A percentile compares a stretch with the other conserved stretches of the same genome.
phyloP scores from a whole-genome alignment of 2,888 invertebrate species.

The Caenorhabditis macrosperma region DNA sequence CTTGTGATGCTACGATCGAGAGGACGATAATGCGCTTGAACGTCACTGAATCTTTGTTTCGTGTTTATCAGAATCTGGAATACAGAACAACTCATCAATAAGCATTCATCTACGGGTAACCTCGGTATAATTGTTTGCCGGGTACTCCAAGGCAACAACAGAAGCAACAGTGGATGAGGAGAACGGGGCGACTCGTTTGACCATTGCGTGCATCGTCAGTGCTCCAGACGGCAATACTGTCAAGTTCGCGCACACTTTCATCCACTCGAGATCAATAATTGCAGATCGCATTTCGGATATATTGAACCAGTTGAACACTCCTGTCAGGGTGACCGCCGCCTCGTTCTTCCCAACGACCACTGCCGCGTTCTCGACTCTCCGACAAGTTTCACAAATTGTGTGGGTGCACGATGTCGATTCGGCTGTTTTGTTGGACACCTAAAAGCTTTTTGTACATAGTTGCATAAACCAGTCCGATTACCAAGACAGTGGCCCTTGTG shows the following conservation, averaged over 20 bases:
- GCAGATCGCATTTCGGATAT: conserved; percentile 63
- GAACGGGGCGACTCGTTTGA: conserved; percentile 58
- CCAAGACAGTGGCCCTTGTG: conserved; percentile 65
- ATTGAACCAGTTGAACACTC: conserved; percentile 69
- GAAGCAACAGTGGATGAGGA: conserved; percentile 65
- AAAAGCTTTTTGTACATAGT: too few relatives aligned
- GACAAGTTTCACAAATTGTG: conserved; percentile 61
- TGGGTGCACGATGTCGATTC: conserved; percentile 62
- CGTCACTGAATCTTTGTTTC: conserved; percentile 55
- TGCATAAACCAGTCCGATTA: conserved; percentile 14
- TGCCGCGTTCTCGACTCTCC: conserved; percentile 66
- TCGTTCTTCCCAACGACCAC: conserved; percentile 69
- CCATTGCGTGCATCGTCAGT: conserved; percentile 62
- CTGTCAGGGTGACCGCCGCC: conserved; percentile 59
- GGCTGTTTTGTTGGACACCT: conserved; percentile 62
- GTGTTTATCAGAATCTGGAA: conserved; percentile 70
- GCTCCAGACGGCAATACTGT: conserved; percentile 68
- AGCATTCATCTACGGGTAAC: conserved; percentile 29
- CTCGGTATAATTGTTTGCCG: conserved; percentile 72
- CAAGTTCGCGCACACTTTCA: conserved; percentile 71
- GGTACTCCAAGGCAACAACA: conserved; percentile 70
- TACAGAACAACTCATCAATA: background rate
- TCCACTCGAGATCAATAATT: conserved; percentile 67
- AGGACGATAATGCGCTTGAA: conserved; percentile 64
- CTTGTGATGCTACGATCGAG: conserved; percentile 66